These are phyloP conservation scores for Anastrepha obliqua DNA, from an alignment of 1,140 invertebrate species.

Conservation along the genomic window DNA sequence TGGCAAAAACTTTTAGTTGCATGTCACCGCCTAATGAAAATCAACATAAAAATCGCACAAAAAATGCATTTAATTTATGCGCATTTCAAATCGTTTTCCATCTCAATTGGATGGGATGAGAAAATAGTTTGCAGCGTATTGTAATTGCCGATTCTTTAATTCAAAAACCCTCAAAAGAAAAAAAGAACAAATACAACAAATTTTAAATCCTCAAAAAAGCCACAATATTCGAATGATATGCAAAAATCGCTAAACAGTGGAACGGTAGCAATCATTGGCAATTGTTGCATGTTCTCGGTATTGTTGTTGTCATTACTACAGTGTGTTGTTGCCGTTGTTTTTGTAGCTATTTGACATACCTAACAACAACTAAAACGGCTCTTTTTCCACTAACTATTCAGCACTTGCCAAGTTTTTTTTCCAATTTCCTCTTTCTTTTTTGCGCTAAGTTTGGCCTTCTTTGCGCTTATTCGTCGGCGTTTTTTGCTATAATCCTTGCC, in stretches of 20 bases:
- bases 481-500: conserved; percentile 42
- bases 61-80: conserved; percentile 34
- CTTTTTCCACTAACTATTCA: conserved; percentile 17
- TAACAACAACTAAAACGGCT: conserved; percentile 46
- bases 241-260: conserved; percentile 11
- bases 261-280: conserved; percentile 52
- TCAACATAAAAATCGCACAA: not conserved
- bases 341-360: conserved; percentile 41
- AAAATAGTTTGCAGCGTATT: not conserved
- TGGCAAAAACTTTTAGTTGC: not conserved
- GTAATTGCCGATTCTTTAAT: not conserved
- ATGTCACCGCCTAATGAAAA: not conserved
- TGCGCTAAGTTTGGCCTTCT: not conserved
- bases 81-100: not conserved
- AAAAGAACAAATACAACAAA: not conserved
- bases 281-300: conserved; percentile 45
- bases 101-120: not conserved
- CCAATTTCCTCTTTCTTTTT: not conserved
- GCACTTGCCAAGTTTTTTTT: not conserved
- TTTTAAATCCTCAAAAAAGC: not conserved
- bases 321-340: not conserved
- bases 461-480: conserved; percentile 22
- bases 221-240: not conserved
- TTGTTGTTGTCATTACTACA: conserved; percentile 51
- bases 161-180: not conserved